Evolutionary conservation across 2,113 vertebrate genomes (phyloP), one percentile per base, ranked within the genome.

Genomic region (Halcyon senegalensis): DNA sequence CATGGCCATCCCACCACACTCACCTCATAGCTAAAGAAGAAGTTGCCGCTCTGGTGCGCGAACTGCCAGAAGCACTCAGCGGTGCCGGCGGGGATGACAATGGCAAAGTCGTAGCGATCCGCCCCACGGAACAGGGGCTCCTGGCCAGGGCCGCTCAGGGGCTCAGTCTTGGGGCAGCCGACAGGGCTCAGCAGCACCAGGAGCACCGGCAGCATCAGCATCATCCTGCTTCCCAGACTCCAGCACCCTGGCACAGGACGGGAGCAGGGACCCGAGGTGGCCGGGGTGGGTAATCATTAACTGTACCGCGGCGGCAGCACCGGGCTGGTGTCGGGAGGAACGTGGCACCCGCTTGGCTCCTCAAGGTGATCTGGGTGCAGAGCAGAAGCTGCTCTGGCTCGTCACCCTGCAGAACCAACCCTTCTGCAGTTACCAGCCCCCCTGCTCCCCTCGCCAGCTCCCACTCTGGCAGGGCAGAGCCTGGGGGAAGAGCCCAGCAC

Each of bases 41-140:
- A 99, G 24, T 44, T 98, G 41, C 99, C 99, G 0, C 95, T 97
- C 8, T 96, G 96, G 59, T 99, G 98, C 1, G 99, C 98, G 13
- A 99, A 99, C 93, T 99, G 99, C 99, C 99, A 99, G 98, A 99
- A 99, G 48, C 99, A 99, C 84, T 99, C 98, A 3, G 93, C 33
- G 0, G 84, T 90, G 1, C 97, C 93, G 0, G 98, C 98, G 0
- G 88, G 91, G 39, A 99, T 35, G 39, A 99, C 76, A 5, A 99
- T 16, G 6, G 99, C 98, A 5, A 99, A 99, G 94, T 99, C 98
- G 4, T 99, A 98, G 77, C 98, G 98, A 66, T 99, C 98, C 0
- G 98, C 94, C 2, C 98, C 99, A 7, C 80, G 98, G 94, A 99
- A 98, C 51, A 98, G 95, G 11, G 98, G 95, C 95, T 99, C 98